phyloP scores from a whole-genome alignment of 2,797 vertebrate genomes.

The Tiaroga cobitis region DNA sequence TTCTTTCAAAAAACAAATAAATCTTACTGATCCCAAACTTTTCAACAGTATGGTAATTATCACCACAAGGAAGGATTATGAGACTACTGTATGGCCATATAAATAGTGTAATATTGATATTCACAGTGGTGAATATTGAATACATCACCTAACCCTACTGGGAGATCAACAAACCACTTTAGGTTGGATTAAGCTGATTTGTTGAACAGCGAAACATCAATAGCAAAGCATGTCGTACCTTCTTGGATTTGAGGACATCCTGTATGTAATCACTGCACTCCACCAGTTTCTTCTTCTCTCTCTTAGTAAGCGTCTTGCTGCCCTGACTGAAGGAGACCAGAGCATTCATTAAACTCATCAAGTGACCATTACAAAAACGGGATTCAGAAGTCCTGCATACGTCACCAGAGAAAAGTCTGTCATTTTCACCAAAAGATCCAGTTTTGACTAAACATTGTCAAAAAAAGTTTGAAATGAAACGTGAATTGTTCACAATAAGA shows the following conservation, averaged over 20 bases:
- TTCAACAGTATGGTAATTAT: neutral
- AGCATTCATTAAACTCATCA: slow-evolving; percentile 44
- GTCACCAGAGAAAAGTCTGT: neutral
- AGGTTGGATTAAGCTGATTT: neutral
- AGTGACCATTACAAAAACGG: neutral
- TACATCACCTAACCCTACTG: neutral
- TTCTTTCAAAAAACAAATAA: no score
- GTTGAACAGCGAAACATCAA: slow-evolving; percentile 3
- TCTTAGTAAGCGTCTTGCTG: slow-evolving; percentile 77
- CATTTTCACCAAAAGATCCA: neutral
- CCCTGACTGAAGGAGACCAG: slow-evolving; percentile 66
- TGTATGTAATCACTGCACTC: slow-evolving; percentile 77
- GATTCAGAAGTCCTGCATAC: neutral
- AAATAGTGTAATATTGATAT: neutral
- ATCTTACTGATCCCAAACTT: neutral
- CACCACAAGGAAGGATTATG: neutral
- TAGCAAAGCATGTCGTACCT: slow-evolving; percentile 67
- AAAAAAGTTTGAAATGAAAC: neutral
- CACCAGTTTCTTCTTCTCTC: slow-evolving; percentile 76
- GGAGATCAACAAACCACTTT: neutral
- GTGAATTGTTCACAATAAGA: no score
- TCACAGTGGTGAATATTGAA: neutral
- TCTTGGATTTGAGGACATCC: slow-evolving; percentile 77
- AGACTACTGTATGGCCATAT: neutral
- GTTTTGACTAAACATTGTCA: neutral